phyloP scores from a whole-genome alignment of 2,797 vertebrate species.

The Gymnodraco acuticeps region DNA sequence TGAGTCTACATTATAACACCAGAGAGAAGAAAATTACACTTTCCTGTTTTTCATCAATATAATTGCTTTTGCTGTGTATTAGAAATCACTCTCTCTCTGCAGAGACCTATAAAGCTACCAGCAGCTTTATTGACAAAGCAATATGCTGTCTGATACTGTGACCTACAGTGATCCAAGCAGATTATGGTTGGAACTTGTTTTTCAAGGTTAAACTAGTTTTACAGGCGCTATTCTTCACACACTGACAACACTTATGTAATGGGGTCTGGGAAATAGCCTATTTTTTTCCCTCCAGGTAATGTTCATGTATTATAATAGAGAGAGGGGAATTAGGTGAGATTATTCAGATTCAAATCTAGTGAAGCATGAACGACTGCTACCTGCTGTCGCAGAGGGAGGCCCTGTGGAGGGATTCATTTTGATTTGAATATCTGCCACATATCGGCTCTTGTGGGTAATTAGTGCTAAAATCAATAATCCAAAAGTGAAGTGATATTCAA shows the following conservation, averaged over 20 bases:
- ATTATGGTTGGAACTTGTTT: constrained; percentile 66
- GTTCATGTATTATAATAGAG: constrained; percentile 60
- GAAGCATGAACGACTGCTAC: constrained; percentile 51
- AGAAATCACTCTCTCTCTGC: constrained; percentile 29
- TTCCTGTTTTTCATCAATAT: constrained; percentile 46
- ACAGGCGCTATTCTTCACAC: constrained; percentile 46
- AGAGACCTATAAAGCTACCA: constrained; percentile 35
- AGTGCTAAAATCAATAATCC: constrained; percentile 71
- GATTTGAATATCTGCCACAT: constrained; percentile 66
- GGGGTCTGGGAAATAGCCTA: constrained; percentile 48
- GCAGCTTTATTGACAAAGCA: constrained; percentile 61
- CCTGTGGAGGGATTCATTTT: constrained; percentile 62
- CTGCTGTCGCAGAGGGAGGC: constrained; percentile 50
- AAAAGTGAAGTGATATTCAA: constrained; percentile 60
- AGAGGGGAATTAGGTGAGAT: constrained; percentile 67
- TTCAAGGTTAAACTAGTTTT: constrained; percentile 62
- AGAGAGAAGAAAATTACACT: constrained; percentile 32
- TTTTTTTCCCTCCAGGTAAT: constrained; percentile 54
- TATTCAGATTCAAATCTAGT: constrained; percentile 70
- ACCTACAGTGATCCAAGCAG: constrained; percentile 47
- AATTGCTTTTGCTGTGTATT: constrained; percentile 41
- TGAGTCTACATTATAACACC: constrained; percentile 6
- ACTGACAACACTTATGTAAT: constrained; percentile 47
- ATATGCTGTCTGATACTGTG: constrained; percentile 47
- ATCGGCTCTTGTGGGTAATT: constrained; percentile 75